Evolutionary conservation across 2,797 vertebrate genomes (phyloP), one percentile per base, ranked within the genome.

Genomic region (Coilia nasus): DNA sequence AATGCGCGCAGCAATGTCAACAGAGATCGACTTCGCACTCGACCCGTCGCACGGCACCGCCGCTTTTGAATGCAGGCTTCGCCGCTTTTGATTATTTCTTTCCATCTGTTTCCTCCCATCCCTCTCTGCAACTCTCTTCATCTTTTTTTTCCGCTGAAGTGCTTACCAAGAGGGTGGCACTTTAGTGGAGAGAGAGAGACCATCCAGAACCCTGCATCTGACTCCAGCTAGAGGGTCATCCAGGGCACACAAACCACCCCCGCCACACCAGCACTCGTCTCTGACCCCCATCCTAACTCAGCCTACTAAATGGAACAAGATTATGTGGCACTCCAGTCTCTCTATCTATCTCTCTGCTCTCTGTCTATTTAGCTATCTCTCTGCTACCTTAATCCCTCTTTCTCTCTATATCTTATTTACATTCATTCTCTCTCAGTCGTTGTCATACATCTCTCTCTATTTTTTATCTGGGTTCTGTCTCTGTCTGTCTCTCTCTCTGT

Each of bases 401-500:
- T 41, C 35, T 41, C 35, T 41, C 35, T 41, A 5, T 41, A 41
- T 41, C 35, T 41, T 41, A 2, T 41, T 41, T 5, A 41, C 35
- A 41, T 41, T 2, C 35, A 41, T 41, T 41, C 35, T 41, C 35
- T 41, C 35, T 41, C 35, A 41, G 2, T 41, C 35, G 2, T 41
- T 41, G 2, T 41, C 35, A n/a, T n/a, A n/a, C n/a, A n/a, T 41
- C 35, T 5, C 35, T 41, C 35, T 41, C 35, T 41, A n/a, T 41
- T 2, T 5, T 41, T 5, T 41, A 5, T 41, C 35, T 41, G 2
- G 2, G 35, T 41, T 41, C 35, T 41, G 35, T 41, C 35, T 41
- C 35, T 41, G 35, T 89, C 84, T 85, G 82, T 91, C 90, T 88
- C 85, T 41, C 64, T 86, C 67, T 90, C 87, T 21, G 67, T 4